These are phyloP conservation scores for Lineus longissimus DNA, from an alignment of 1,140 invertebrate species.

Conservation along the genomic window DNA sequence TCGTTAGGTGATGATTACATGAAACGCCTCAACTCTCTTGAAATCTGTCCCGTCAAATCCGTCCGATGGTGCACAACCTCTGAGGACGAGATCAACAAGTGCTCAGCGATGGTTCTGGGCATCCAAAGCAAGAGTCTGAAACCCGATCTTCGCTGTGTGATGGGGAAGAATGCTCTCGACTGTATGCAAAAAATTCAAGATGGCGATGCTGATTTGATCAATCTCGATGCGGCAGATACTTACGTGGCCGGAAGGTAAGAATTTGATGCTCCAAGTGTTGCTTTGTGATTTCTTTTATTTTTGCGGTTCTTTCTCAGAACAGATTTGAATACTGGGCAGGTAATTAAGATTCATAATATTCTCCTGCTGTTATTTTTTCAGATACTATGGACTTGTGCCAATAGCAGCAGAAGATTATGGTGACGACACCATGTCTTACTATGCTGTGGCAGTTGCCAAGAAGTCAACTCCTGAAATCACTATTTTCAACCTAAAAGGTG, in stretches of 20 bases:
- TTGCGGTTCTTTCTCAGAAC: not conserved
- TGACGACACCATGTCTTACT: constrained; percentile 45
- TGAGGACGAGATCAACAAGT: constrained; percentile 84
- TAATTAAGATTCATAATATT: too few species aligned
- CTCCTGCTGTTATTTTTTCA: constrained; percentile 23
- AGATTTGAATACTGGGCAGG: too few species aligned
- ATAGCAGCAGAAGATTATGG: constrained; percentile 54
- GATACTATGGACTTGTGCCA: constrained; percentile 49
- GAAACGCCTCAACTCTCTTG: constrained; percentile 32
- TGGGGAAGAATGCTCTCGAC: constrained; percentile 77
- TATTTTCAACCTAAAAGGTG: constrained; percentile 53
- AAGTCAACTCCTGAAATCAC: constrained; percentile 43
- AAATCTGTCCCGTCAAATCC: constrained; percentile 39
- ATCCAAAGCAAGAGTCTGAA: constrained; percentile 76
- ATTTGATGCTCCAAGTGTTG: not conserved
- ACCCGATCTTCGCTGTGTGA: constrained; percentile 82
- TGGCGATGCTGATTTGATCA: constrained; percentile 62
- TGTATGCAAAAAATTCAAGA: constrained; percentile 77
- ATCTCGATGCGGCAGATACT: constrained; percentile 52
- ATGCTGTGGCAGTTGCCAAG: constrained; percentile 49
- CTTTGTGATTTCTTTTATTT: not conserved
- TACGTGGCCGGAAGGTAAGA: constrained; percentile 49
- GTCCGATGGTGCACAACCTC: constrained; percentile 76
- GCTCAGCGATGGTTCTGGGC: constrained; percentile 85
- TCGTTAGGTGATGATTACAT: constrained; percentile 36